These are phyloP conservation scores for Hyppa rectilinea DNA, from an alignment of 2,888 invertebrate genomes.

Conservation along the genomic window DNA sequence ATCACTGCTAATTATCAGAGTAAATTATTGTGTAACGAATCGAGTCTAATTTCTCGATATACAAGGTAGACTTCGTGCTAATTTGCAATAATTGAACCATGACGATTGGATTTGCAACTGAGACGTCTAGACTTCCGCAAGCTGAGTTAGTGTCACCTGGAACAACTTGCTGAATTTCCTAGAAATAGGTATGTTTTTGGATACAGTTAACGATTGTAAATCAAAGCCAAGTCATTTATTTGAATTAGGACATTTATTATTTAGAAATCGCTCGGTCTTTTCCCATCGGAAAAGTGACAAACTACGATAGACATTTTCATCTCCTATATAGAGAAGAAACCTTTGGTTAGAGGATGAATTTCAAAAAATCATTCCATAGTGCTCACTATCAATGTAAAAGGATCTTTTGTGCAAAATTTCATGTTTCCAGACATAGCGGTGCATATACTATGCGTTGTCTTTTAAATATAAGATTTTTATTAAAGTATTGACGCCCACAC, in stretches of 20 bases:
- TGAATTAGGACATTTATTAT: background rate
- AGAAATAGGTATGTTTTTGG: background rate
- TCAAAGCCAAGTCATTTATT: background rate
- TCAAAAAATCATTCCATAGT: background rate
- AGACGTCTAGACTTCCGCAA: conserved; percentile 28
- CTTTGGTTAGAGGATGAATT: background rate
- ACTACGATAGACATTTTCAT: background rate
- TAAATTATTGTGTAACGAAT: conserved; percentile 38
- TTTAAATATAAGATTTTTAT: no score
- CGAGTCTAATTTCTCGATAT: conserved; percentile 43
- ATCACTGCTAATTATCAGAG: conserved; percentile 14
- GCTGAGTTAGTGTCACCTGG: background rate
- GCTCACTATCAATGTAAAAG: background rate
- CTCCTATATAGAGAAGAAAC: no score
- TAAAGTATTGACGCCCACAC: no score
- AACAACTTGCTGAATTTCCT: background rate
- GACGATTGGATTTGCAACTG: conserved; percentile 46
- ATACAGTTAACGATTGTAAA: background rate
- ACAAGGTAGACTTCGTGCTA: conserved; percentile 34
- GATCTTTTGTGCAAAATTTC: no score
- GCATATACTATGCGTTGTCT: no score
- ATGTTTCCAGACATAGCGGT: background rate
- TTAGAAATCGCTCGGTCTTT: background rate
- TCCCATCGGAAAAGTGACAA: background rate
- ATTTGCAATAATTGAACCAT: conserved; percentile 50